These are phyloP conservation scores for Hemibagrus wyckioides DNA, from an alignment of 2,113 vertebrate species.

Conservation along the genomic window DNA sequence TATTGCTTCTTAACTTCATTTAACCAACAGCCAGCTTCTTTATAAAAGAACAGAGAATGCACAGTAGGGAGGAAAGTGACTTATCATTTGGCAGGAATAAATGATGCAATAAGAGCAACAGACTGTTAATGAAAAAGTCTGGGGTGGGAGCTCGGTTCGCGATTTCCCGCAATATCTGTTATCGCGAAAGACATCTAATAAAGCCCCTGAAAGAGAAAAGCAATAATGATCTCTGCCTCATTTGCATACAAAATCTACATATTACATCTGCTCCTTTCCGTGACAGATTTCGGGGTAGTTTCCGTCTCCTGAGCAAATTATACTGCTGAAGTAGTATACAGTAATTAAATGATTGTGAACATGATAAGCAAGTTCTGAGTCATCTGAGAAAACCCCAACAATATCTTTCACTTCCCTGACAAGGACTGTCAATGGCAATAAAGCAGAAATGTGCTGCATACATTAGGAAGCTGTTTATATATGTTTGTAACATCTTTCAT, in stretches of 20 bases:
- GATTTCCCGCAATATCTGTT: constrained; percentile 40
- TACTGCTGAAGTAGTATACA: constrained; percentile 24
- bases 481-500: background rate
- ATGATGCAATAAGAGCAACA: constrained; percentile 44
- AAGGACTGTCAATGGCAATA: background rate
- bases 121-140: constrained; percentile 47
- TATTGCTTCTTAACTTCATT: constrained; percentile 19
- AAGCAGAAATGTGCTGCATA: background rate
- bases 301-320: constrained; percentile 45
- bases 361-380: constrained; percentile 32
- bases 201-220: constrained; percentile 38
- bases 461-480: background rate
- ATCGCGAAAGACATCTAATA: constrained; percentile 51
- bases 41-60: background rate
- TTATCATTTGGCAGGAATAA: constrained; percentile 45
- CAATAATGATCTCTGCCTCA: constrained; percentile 43
- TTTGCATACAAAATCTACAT: constrained; percentile 46
- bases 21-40: constrained; percentile 33
- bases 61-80: constrained; percentile 29
- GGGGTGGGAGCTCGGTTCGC: constrained; percentile 22
- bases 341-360: constrained; percentile 44
- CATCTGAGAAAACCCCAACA: constrained; percentile 13
- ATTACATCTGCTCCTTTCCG: constrained; percentile 32
- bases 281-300: constrained; percentile 23
- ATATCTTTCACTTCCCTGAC: constrained; percentile 17